Percentiles rank a stretch among this genome's conserved stretches.
These are phyloP conservation scores for Stratiomys singularior DNA, from an alignment of 2,888 invertebrate genomes.

Conservation along the genomic window DNA sequence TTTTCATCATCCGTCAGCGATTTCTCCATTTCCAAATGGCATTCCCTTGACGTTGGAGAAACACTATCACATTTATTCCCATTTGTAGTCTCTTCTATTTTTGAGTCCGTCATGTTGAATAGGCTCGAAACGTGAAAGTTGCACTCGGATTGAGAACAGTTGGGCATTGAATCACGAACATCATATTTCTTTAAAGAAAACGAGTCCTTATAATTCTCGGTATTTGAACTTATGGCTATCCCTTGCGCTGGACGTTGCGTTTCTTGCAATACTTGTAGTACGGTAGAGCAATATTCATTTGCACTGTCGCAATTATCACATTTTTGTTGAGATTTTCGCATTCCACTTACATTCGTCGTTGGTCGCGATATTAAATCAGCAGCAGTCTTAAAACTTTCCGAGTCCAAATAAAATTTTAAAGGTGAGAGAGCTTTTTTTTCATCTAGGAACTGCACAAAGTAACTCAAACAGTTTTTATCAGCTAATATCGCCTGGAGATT, in stretches of 20 bases:
- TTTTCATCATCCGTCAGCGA: slow-evolving; percentile 65
- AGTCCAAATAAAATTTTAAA: slow-evolving; percentile 81
- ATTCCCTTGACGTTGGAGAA: slow-evolving; percentile 63
- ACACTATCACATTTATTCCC: slow-evolving; percentile 52
- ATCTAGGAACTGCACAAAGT: slow-evolving; percentile 89
- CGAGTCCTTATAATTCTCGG: slow-evolving; percentile 47
- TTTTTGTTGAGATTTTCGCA: slow-evolving; percentile 43
- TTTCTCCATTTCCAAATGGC: slow-evolving; percentile 64
- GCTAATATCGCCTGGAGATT: slow-evolving; percentile 78
- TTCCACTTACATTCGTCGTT: slow-evolving; percentile 39
- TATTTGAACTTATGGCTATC: too few relatives aligned
- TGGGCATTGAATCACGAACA: slow-evolving; percentile 50
- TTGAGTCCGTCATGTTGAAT: slow-evolving; percentile 22
- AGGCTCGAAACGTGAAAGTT: slow-evolving; percentile 49
- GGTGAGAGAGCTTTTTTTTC: slow-evolving; percentile 73
- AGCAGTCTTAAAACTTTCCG: slow-evolving; percentile 73
- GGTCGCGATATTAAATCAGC: slow-evolving; percentile 54
- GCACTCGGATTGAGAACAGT: slow-evolving; percentile 49
- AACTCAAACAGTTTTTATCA: slow-evolving; percentile 82
- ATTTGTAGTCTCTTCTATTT: slow-evolving; percentile 12
- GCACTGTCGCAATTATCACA: slow-evolving; percentile 31
- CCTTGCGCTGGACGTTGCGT: slow-evolving; percentile 17
- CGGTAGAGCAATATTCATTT: slow-evolving; percentile 41
- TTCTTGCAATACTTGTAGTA: neutral
- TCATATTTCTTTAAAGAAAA: slow-evolving; percentile 49